Evolutionary conservation across 2,113 vertebrate genomes (phyloP), one percentile per base, ranked within the genome.

Genomic region (Anoura caudifer): DNA sequence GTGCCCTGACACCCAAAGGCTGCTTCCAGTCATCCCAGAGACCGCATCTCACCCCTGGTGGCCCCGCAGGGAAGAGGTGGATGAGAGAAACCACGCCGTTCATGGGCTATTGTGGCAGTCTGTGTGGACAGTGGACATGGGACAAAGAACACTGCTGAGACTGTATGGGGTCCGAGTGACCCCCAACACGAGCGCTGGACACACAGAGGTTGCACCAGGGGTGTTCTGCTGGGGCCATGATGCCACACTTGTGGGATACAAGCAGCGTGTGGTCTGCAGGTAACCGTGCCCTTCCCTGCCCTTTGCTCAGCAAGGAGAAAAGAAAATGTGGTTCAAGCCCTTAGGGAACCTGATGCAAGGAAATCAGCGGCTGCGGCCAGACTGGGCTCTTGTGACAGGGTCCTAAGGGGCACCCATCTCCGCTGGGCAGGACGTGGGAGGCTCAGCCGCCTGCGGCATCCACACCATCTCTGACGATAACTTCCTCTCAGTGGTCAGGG

Each of bases 401-500:
- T 86, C 26, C 59, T 20, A 65, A 28, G 22, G 45, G 26, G 14
- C 31, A 31, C 6, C 3, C 33, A 4, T 56, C 24, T 24, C 10
- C 13, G 1, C 4, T 3, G 65, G 54, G 31, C 54, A 72, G 87
- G 80, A 72, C 36, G 10, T 24, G 38, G 67, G 26, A 22, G 56
- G 22, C 14, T 47, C 75, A 59, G 85, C 31, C 36, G 7, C 4
- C 4, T 16, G n/a, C 33, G 28, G 2, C 38, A n/a, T 45, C 88
- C 81, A 70, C 54, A 61, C n/a, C 63, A 16, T 38, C 92, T 92
- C 87, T 24, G 36, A 28, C 70, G 47, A 70, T 92, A 65, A 77
- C 86, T 97, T 96, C 84, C 94, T 94, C 75, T 41, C 82, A 59
- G 75, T 80, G n/a, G 33, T 82, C 65, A 75, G 56, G 56, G 80